These are phyloP conservation scores for Thymelicus acteon DNA, from an alignment of 2,888 invertebrate genomes.

Conservation along the genomic window DNA sequence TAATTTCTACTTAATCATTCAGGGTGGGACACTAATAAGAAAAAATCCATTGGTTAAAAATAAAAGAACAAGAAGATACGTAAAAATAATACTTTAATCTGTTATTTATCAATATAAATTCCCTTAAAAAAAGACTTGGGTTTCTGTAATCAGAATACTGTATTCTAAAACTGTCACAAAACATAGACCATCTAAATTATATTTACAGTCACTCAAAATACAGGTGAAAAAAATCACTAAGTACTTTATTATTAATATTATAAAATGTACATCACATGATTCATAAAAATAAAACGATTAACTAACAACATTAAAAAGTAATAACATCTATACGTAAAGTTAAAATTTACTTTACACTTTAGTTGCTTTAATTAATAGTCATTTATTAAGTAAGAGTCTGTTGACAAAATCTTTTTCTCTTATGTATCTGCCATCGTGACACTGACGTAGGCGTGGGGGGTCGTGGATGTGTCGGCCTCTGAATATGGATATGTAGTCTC, in stretches of 20 bases:
- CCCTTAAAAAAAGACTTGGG: conserved; percentile 41
- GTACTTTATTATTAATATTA: conserved; percentile 45
- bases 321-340: conserved; percentile 31
- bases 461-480: conserved; percentile 75
- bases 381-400: conserved; percentile 32
- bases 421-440: conserved; percentile 77
- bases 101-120: conserved; percentile 8
- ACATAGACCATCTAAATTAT: conserved; percentile 55
- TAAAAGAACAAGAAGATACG: not conserved
- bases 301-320: conserved; percentile 31
- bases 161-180: conserved; percentile 73
- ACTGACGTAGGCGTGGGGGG: conserved; percentile 73
- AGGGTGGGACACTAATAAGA: not conserved
- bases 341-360: conserved; percentile 29
- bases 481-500: conserved; percentile 79
- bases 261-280: conserved; percentile 58
- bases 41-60: not conserved
- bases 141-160: conserved; percentile 66
- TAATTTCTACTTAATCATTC: conserved; percentile 4
- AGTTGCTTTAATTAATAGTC: conserved; percentile 18
- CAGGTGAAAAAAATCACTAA: conserved; percentile 48
- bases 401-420: conserved; percentile 56
- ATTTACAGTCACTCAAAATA: conserved; percentile 59
- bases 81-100: conserved; percentile 11
- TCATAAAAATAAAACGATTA: conserved; percentile 43